phyloP scores from a whole-genome alignment of 2,797 vertebrate genomes.

The Thamnophis elegans region DNA sequence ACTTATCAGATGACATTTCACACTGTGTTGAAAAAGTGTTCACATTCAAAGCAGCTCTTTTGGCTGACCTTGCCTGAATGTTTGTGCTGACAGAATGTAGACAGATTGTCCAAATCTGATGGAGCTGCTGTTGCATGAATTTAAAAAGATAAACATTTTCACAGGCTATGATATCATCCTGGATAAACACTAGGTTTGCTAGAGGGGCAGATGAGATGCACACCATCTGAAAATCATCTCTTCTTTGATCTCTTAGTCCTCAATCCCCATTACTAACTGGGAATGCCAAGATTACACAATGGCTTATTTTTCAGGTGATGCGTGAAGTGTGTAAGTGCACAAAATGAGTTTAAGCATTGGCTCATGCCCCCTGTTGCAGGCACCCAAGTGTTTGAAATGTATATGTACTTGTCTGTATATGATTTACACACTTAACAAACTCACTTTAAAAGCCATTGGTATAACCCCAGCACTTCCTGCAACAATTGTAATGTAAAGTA shows the following conservation, averaged over 20 bases:
- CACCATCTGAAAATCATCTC: background rate
- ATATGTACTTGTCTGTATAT: background rate
- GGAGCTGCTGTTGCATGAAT: slow-evolving; percentile 8
- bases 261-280: background rate
- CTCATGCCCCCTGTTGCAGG: background rate
- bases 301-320: background rate
- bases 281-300: background rate
- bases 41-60: background rate
- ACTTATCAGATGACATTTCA: slow-evolving; percentile 1
- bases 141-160: background rate
- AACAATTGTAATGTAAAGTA: background rate
- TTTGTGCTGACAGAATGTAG: background rate
- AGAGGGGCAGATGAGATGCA: background rate
- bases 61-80: background rate
- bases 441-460: background rate
- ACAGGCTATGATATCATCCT: background rate
- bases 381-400: background rate
- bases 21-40: background rate
- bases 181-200: background rate
- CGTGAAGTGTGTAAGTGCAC: background rate
- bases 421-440: background rate
- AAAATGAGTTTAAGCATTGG: background rate
- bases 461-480: background rate
- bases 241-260: background rate
- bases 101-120: background rate